Evolutionary conservation across 92 coral and sea anemone genomes (phyloP), one percentile per base, ranked within the genome.

Genomic region (Porites divaricata): DNA sequence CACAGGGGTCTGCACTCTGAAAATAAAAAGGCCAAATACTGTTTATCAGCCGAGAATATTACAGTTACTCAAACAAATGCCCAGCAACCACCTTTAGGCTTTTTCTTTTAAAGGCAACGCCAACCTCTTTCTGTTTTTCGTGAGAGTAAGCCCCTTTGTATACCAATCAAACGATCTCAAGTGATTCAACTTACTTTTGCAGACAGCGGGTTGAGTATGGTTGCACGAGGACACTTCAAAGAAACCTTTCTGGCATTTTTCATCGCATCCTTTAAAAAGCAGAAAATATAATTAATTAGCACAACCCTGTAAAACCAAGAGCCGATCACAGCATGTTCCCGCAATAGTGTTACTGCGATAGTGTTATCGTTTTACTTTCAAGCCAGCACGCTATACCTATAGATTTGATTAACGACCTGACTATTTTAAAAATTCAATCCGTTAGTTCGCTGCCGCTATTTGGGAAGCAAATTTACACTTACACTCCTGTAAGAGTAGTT

Each of bases 1-100:
- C 97, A 93, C 22, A 58, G 91, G 5, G 89, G 89, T 25, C 94
- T 87, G 67, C 97, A 93, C 41, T 69, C 97, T 93, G 19, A 20
- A 79, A 87, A 57, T 54, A 25, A 6, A 78, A 16, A 77, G 12
- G 35, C 52, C 54, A 12, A 59, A 74, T 4, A 41, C 1, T 58
- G 25, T 6, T 28, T 4, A 41, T 54, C 5, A 54, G 59, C 16
- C 16, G 14, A 54, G 59, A 1, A 54, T 54, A 13, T 11, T 54
- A 11, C 16, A 54, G 59, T 54, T 11, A 4, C 45, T 35, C 45
- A 35, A 35, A 35, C 45, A 35, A 35, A 35, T 35, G 45, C 45
- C 45, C 45, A 35, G 45, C 45, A 35, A 35, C 45, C 45, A 35
- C 45, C 4, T 35, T 35, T 35, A 35, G 45, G 45, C 7, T 6